Evolutionary conservation across 64 coral and sea anemone genomes (phyloP).

Genomic region (Exaiptasia diaphana): DNA sequence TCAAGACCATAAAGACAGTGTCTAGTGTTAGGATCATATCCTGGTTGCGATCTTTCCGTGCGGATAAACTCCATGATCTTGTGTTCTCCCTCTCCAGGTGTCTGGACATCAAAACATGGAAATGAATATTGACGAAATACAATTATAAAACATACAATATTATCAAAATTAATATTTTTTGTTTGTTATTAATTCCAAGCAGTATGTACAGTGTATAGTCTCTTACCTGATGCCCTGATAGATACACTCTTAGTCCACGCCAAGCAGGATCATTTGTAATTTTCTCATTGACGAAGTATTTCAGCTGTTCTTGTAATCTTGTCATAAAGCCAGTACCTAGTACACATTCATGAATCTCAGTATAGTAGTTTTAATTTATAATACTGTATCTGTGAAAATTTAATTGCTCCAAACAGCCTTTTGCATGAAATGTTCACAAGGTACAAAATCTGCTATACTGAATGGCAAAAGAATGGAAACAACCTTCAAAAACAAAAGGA

Average conservation of each 20-base stretch:
- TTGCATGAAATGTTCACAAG: no score
- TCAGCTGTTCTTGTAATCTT: constrained; percentile 86
- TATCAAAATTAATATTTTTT: background rate
- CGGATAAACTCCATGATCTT: constrained; percentile 98
- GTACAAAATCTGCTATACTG: no score
- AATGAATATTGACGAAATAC: background rate
- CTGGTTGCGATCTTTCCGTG: constrained; percentile 67
- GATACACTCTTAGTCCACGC: constrained; percentile 79
- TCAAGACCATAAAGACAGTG: constrained; percentile 97
- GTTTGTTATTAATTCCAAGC: background rate
- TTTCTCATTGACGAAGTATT: constrained; percentile 88
- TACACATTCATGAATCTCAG: background rate
- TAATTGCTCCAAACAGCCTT: no score
- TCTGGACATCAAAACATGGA: constrained; percentile 26
- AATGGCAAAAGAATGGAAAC: no score
- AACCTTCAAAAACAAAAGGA: no score
- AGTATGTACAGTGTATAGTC: no score
- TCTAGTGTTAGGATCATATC: constrained; percentile 90
- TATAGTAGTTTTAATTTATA: no score
- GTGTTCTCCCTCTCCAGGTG: constrained; percentile 96
- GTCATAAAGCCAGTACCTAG: constrained; percentile 88
- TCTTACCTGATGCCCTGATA: constrained; percentile 96
- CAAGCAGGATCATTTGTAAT: constrained; percentile 93
- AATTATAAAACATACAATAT: background rate
- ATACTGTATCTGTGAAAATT: no score